A percentile compares a stretch with the other conserved stretches of the same genome.
Evolutionary conservation across 2,888 invertebrate species (phyloP).

Genomic region (Drosophila crucigera): DNA sequence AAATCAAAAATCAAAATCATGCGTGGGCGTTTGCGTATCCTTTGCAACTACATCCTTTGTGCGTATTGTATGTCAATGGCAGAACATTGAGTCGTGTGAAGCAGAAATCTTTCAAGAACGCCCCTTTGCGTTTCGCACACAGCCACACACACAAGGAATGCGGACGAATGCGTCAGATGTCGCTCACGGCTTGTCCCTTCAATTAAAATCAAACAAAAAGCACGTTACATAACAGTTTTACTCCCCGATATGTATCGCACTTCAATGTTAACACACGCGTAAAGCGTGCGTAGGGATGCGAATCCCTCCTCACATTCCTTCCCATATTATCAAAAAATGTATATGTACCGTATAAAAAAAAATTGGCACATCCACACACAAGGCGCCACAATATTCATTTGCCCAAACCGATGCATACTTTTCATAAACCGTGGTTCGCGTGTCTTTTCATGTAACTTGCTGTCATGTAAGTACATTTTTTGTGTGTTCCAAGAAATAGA

Average conservation of each 20-base stretch:
- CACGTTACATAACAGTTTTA: conserved; percentile 16
- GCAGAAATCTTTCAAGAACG: conserved; percentile 26
- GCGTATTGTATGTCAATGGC: conserved; percentile 45
- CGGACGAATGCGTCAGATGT: conserved; percentile 42
- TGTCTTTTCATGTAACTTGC: conserved; percentile 1
- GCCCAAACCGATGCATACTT: background rate
- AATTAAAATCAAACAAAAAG: conserved; percentile 72
- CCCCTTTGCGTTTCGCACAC: background rate
- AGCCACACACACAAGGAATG: conserved; percentile 2
- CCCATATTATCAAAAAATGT: background rate
- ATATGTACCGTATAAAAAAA: background rate
- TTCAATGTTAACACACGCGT: conserved; percentile 58
- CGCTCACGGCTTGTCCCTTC: conserved; percentile 48
- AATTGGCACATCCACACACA: conserved; percentile 5
- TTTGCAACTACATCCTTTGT: conserved; percentile 43
- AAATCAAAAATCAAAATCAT: conserved; percentile 56
- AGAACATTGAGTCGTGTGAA: conserved; percentile 19
- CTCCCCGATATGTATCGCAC: conserved; percentile 42
- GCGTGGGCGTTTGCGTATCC: conserved; percentile 32
- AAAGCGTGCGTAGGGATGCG: conserved; percentile 39
- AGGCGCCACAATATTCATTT: conserved; percentile 1
- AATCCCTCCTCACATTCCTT: background rate
- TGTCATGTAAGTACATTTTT: conserved; percentile 3
- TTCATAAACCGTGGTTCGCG: conserved; percentile 2
- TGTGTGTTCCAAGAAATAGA: background rate